Evolutionary conservation across 1,140 invertebrate species (phyloP), one percentile per base, ranked within the genome.

Genomic region (Hydropsyche tenuis): DNA sequence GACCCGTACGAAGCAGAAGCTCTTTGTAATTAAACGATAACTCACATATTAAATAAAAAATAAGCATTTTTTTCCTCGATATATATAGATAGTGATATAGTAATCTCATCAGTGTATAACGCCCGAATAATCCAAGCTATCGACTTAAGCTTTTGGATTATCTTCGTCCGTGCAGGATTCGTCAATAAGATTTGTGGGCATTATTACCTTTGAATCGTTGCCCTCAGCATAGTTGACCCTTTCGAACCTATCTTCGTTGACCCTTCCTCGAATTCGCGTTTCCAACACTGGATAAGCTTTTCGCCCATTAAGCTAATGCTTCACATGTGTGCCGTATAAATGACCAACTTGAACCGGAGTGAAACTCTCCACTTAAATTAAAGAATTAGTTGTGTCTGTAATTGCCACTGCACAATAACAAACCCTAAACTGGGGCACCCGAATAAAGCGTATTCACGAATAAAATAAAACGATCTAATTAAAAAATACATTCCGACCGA

Each of bases 121-220:
- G 30, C 30, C 30, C 30, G 43, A 68, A 68, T 46, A 48, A 68
- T 68, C 65, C 22, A 6, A 37, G 48, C 27, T 68, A 71, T 75
- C 46, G 27, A 51, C 27, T 68, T 65, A 66, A 72, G 45, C 70
- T 66, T 20, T 60, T 46, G 69, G 73, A 75, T 75, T 75, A 75
- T 75, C 73, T 45, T 65, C 60, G 27, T 53, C 23, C 23, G 37
- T 43, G 18, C 69, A 43, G 66, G 46, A 71, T 66, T 43, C 68
- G 22, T 65, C 69, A 75, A 46, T 68, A 42, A 68, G 65, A 68
- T 68, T 68, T 68, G 65, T 12, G 65, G 65, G 65, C n/a, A 68
- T 68, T 37, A 37, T 37, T 68, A 68, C 65, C 22, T 68, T 68
- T 48, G 65, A 68, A 46, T 68, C 63, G 30, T 22, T 11, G 23